Conservation (phyloP, 2,888 invertebrate species). For the Amitus sp. region DNA sequence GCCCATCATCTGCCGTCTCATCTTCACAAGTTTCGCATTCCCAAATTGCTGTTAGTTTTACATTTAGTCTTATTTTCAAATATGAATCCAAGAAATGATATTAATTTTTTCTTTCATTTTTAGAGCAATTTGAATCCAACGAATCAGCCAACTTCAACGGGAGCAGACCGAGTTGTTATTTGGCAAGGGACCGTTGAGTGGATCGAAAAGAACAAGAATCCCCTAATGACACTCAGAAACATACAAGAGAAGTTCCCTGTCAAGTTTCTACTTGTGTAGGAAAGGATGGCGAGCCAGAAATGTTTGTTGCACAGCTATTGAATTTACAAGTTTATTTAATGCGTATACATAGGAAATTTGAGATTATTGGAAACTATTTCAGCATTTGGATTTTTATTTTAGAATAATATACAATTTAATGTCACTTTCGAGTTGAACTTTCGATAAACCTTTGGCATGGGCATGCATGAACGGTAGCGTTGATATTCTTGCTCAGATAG, state of each 20-base stretch:
- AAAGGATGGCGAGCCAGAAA: constrained; percentile 90
- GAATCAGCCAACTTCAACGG: constrained; percentile 63
- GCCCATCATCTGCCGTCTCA: constrained; percentile 48
- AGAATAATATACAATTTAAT: too few relatives aligned
- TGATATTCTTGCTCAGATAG: too few relatives aligned
- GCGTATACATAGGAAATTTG: too few relatives aligned
- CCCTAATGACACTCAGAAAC: constrained; percentile 81
- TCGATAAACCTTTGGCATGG: too few relatives aligned
- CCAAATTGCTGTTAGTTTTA: constrained; percentile 49
- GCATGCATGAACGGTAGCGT: too few relatives aligned
- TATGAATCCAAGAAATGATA: too few relatives aligned
- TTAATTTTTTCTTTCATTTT: constrained; percentile 14
- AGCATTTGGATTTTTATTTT: too few relatives aligned
- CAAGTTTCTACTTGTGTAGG: constrained; percentile 76
- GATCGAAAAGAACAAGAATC: constrained; percentile 88
- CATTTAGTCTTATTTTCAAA: too few relatives aligned
- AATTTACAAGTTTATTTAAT: too few relatives aligned
- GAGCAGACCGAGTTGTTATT: constrained; percentile 70
- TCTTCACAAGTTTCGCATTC: constrained; percentile 54
- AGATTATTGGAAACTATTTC: too few relatives aligned
- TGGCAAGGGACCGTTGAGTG: constrained; percentile 91
- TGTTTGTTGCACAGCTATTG: too few relatives aligned
- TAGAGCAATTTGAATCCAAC: constrained; percentile 51
- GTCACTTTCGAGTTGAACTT: too few relatives aligned
- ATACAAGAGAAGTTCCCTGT: constrained; percentile 79